Evolutionary conservation across 2,113 vertebrate genomes (phyloP).

Genomic region (Micromys minutus): DNA sequence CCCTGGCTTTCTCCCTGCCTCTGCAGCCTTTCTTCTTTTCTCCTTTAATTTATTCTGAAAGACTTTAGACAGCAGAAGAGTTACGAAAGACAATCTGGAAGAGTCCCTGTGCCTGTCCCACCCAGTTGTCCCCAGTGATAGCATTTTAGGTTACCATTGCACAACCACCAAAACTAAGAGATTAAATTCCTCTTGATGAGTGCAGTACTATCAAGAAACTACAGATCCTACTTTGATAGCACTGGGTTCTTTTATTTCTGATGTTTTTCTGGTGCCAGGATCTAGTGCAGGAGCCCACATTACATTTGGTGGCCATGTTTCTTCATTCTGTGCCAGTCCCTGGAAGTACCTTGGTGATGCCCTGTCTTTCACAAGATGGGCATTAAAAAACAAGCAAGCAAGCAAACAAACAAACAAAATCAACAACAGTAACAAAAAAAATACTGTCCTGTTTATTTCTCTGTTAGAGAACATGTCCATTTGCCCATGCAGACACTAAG

Average conservation of each 20-base stretch:
- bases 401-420: too few relatives aligned
- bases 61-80: slow-evolving; percentile 33
- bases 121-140: neutral
- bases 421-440: too few relatives aligned
- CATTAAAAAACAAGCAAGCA: neutral
- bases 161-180: neutral
- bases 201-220: neutral
- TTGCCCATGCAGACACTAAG: neutral
- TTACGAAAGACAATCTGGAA: neutral
- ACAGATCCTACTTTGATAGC: neutral
- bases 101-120: neutral
- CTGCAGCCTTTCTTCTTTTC: neutral
- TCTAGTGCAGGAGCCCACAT: too few relatives aligned
- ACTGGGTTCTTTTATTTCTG: neutral
- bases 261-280: neutral
- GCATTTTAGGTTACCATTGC: neutral
- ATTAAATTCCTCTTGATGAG: neutral
- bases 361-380: neutral
- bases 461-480: neutral
- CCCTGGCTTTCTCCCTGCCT: neutral
- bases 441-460: neutral
- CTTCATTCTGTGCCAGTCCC: neutral
- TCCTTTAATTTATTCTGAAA: neutral
- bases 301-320: neutral
- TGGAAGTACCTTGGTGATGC: neutral